These are phyloP conservation scores for Semibalanus balanoides DNA, from an alignment of 1,140 invertebrate genomes.

Conservation along the genomic window DNA sequence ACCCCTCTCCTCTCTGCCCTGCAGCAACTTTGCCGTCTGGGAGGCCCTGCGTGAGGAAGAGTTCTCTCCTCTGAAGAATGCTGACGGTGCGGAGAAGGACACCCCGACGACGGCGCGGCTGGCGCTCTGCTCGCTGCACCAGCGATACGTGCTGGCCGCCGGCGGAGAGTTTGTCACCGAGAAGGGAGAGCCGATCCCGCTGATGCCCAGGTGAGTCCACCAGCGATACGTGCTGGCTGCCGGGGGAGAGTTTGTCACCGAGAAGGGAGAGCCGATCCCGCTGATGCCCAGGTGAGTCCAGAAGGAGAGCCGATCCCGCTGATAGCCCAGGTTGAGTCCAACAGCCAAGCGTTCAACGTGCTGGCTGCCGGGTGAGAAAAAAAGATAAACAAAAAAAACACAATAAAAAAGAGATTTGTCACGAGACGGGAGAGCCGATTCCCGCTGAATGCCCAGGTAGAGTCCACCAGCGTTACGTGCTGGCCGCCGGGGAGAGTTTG, in stretches of 20 bases:
- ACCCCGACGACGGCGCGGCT: conserved; percentile 70
- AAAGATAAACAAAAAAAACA: too few species aligned
- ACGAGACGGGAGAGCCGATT: too few species aligned
- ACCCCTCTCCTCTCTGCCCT: conserved; percentile 14
- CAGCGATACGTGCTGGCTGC: conserved; percentile 59
- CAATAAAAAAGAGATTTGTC: too few species aligned
- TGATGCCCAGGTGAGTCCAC: conserved; percentile 34
- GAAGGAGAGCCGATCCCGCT: too few species aligned
- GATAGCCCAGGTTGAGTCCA: too few species aligned
- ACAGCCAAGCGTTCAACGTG: too few species aligned
- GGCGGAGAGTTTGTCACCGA: conserved; percentile 51
- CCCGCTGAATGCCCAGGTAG: too few species aligned
- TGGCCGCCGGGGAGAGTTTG: too few species aligned
- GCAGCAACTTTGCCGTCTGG: conserved; percentile 74
- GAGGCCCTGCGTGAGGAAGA: conserved; percentile 84
- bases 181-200: conserved; percentile 32
- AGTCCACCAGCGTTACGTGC: too few species aligned
- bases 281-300: conserved; percentile 34
- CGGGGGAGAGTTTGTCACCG: conserved; percentile 49
- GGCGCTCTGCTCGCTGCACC: conserved; percentile 66
- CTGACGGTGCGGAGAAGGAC: conserved; percentile 70
- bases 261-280: conserved; percentile 33
- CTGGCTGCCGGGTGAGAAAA: too few species aligned
- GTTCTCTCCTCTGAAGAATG: conserved; percentile 94
- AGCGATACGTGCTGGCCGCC: conserved; percentile 62